Evolutionary conservation across 2,888 invertebrate species (phyloP).

Genomic region (Mycogona germanica): DNA sequence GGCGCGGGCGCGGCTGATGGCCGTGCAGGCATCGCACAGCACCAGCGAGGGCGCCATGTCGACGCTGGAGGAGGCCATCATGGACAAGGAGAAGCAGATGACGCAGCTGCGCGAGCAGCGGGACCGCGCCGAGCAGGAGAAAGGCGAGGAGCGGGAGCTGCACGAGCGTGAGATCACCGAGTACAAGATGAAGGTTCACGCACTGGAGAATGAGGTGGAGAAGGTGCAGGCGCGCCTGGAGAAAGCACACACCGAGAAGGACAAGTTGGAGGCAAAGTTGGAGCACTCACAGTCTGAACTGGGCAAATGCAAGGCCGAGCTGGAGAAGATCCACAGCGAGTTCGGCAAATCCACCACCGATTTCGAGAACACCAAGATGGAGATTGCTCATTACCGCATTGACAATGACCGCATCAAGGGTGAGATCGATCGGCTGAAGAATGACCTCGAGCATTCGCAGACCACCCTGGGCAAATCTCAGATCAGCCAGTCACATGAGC

Average conservation of each 20-base stretch:
- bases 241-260: slow-evolving; percentile 79
- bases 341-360: slow-evolving; percentile 79
- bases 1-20: slow-evolving; percentile 71
- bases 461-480: slow-evolving; percentile 52
- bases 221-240: slow-evolving; percentile 59
- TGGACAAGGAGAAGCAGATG: slow-evolving; percentile 96
- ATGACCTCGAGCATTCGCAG: slow-evolving; percentile 71
- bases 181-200: slow-evolving; percentile 85
- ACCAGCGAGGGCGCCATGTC: slow-evolving; percentile 83
- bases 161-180: slow-evolving; percentile 89
- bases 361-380: slow-evolving; percentile 73
- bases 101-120: slow-evolving; percentile 85
- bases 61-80: slow-evolving; percentile 86
- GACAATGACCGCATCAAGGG: slow-evolving; percentile 66
- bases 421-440: slow-evolving; percentile 52
- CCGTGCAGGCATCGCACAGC: slow-evolving; percentile 90
- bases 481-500: slow-evolving; percentile 64
- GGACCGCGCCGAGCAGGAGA: slow-evolving; percentile 89
- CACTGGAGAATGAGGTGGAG: slow-evolving; percentile 63
- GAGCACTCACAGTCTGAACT: slow-evolving; percentile 87
- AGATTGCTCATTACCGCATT: slow-evolving; percentile 40
- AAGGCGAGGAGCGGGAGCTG: slow-evolving; percentile 86
- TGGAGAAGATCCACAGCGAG: slow-evolving; percentile 82
- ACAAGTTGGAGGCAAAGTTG: slow-evolving; percentile 75
- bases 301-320: slow-evolving; percentile 85